These are phyloP conservation scores for Thymelicus sylvestris DNA, from an alignment of 2,888 invertebrate species.

Conservation along the genomic window DNA sequence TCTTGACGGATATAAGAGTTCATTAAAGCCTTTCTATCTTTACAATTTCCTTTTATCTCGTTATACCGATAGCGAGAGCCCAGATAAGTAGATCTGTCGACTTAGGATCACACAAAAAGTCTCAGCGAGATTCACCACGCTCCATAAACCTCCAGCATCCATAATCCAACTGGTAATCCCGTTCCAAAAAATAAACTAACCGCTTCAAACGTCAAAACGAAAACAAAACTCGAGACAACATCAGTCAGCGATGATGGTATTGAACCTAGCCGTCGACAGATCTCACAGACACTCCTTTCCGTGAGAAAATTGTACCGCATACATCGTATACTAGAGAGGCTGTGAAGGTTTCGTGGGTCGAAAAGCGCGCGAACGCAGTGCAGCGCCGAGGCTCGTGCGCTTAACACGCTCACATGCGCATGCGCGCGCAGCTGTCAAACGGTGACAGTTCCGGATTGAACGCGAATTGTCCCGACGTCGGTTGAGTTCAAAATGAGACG, in stretches of 20 bases:
- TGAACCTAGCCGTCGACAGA: slow-evolving; percentile 40
- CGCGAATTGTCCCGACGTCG: slow-evolving; percentile 32
- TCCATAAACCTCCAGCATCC: slow-evolving; percentile 66
- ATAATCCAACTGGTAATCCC: slow-evolving; percentile 73
- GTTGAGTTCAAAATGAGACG: slow-evolving; percentile 62
- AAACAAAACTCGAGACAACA: slow-evolving; percentile 70
- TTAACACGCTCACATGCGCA: slow-evolving; percentile 77
- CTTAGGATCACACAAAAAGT: slow-evolving; percentile 61
- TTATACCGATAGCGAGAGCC: slow-evolving; percentile 48
- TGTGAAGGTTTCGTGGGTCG: slow-evolving; percentile 76
- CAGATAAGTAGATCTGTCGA: slow-evolving; percentile 53
- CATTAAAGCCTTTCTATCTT: slow-evolving; percentile 32
- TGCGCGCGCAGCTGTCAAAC: slow-evolving; percentile 65
- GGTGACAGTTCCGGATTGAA: slow-evolving; percentile 66
- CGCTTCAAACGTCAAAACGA: slow-evolving; percentile 66
- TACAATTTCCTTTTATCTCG: slow-evolving; percentile 36
- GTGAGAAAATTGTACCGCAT: slow-evolving; percentile 68
- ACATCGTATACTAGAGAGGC: slow-evolving; percentile 69
- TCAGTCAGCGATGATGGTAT: slow-evolving; percentile 66
- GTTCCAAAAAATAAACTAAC: slow-evolving; percentile 65
- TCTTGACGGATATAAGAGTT: slow-evolving; percentile 27
- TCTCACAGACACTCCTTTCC: slow-evolving; percentile 64
- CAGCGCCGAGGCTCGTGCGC: slow-evolving; percentile 80
- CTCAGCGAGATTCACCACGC: slow-evolving; percentile 64
- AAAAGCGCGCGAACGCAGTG: slow-evolving; percentile 85